phyloP scores from a whole-genome alignment of 2,113 vertebrate genomes.

The Marmota monax region DNA sequence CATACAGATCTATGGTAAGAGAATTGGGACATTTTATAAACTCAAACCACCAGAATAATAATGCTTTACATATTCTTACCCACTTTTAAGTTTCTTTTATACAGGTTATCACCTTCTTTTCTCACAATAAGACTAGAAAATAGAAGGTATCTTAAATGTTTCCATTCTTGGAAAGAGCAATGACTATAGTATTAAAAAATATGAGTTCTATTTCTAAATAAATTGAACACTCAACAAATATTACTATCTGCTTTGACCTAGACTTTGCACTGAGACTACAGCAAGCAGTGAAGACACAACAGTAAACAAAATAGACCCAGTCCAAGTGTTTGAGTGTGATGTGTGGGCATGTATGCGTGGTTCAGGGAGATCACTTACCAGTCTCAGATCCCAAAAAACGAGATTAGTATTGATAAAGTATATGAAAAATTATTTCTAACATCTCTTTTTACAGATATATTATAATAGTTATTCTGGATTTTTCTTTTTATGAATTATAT shows the following conservation, averaged over 20 bases:
- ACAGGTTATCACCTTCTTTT: not conserved
- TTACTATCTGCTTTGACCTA: not conserved
- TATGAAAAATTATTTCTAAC: conserved; percentile 3
- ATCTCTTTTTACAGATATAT: not conserved
- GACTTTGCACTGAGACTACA: not conserved
- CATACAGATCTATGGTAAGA: not conserved
- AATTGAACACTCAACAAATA: not conserved
- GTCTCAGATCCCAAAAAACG: not conserved
- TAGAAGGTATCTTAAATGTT: not conserved
- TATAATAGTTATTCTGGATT: not conserved
- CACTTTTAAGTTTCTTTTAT: conserved; percentile 27
- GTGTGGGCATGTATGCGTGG: not conserved
- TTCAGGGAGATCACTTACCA: not conserved
- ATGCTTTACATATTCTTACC: not conserved
- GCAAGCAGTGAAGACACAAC: not conserved
- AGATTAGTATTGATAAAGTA: not conserved
- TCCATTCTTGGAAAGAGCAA: not conserved
- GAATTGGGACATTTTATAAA: not conserved
- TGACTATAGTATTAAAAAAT: not conserved
- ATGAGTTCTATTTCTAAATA: conserved; percentile 37
- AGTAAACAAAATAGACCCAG: not conserved
- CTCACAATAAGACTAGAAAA: not conserved
- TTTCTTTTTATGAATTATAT: conserved; percentile 41
- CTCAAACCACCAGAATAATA: not conserved
- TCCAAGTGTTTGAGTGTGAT: not conserved